Evolutionary conservation across 1,140 invertebrate species (phyloP), one percentile per base, ranked within the genome.

Genomic region (Pararge aegeria): DNA sequence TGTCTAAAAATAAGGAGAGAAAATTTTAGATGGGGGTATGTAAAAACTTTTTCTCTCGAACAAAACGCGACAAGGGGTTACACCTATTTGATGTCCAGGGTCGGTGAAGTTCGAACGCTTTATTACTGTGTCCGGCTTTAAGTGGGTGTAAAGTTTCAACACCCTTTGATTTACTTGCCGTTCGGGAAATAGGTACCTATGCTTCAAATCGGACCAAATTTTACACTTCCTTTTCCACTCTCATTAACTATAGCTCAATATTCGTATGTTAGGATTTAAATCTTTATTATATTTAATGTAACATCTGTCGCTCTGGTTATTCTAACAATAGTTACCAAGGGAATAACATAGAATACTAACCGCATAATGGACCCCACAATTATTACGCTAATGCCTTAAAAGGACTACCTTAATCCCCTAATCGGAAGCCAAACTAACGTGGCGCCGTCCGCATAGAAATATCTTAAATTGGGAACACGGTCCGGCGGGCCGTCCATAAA

Each of bases 71-170:
- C 70, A 83, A 83, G 82, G 84, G 84, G 83, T 80, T 70, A 57
- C 74, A 58, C 75, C 72, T 73, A 84, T 86, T 89, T 86, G 81
- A 89, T 86, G 86, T 87, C 83, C 83, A 87, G 79, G 76, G 76
- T 81, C 73, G 80, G 68, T 70, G 82, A 87, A 87, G 83, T 86
- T 89, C 84, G 82, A 81, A 83, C 83, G 82, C 79, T 89, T 89
- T 89, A 89, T 87, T 87, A 89, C 86, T 79, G 81, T 87, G 86
- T 87, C 86, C 84, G 84, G 84, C 80, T 87, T 87, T 89, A 89
- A 89, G 86, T 89, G 84, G 86, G 86, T 89, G 84, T 87, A 87
- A 87, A 89, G 84, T 89, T 89, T 87, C 86, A 87, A 87, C 86
- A 87, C 86, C 86, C 86, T 89, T 87, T 87, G 86, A 87, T 89